Base-by-base conservation (phyloP, 2,113 vertebrate genomes). In the Antennarius striatus region DNA sequence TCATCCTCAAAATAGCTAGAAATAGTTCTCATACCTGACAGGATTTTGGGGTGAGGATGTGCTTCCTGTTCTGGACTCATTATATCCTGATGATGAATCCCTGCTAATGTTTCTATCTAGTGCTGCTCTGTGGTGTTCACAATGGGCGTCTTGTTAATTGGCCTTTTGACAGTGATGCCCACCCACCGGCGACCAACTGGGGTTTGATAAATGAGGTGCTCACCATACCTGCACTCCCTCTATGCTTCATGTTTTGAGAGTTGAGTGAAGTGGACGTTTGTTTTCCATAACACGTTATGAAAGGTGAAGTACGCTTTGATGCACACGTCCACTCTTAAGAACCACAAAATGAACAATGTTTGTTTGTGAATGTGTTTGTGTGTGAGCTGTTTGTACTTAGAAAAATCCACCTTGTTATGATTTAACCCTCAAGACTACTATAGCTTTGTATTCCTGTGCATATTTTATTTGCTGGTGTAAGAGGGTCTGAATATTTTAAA, bases 131-230 rank as follows among this genome's bases (percentile, higher is more conserved):
- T 48, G 65, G 49, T 63, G 68, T 71, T 86, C 79, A 75, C 87
- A 71, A 82, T 86, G 76, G 82, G 82, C 68, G 82, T 63, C 85
- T 84, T 83, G 89, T 85, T 90, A 91, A 91, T 89, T 91, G 89
- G 85, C 87, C 85, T 75, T 88, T 86, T 84, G 90, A 89, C 88
- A 84, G 81, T 78, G 86, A 87, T 79, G 82, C 87, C 87, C 85
- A 88, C 87, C 88, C 88, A 87, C 83, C 3, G 68, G 29, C 60
- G 77, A 79, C 83, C 85, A 84, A 85, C 80, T 75, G 86, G 86
- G 86, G 81, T 80, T 86, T 89, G 82, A 88, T 89, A 85, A 90
- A 91, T 81, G 81, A 87, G 90, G 68, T 78, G 74, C 81, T 89
- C 78, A 56, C 64, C 64, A 78, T 81, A 39, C 77, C 72, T 48